Base-by-base conservation (phyloP, 1,140 invertebrate species). In the Limonius californicus region DNA sequence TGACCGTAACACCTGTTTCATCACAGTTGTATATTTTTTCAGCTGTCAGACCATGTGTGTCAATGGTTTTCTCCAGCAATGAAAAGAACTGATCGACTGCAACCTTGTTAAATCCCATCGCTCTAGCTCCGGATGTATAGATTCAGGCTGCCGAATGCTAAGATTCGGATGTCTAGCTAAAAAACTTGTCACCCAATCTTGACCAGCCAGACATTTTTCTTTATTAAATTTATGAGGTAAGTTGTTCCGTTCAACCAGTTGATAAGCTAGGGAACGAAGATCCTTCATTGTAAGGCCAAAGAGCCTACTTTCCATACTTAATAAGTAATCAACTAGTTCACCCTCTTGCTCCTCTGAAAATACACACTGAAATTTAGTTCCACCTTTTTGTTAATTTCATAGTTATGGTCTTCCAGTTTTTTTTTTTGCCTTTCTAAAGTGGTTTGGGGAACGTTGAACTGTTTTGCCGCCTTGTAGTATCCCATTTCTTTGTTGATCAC, bases 1-100 rank as follows among this genome's bases (percentile, higher is more conserved):
- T 76, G 65, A 71, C 71, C 9, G 76, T 74, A 57, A 79, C 58
- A 0, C 76, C 78, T 39, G 76, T 76, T 64, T 80, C 77, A 57
- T 78, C 76, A 21, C 69, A 69, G 57, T 77, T 76, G 58, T 69
- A 78, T 18, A 76, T 75, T 42, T 61, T 45, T 47, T 72, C 70
- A 30, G 70, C 32, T 19, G 50, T 3, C 4, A 55, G 18, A 16
- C 30, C 4, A 23, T 30, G 18, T 12, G 27, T 27, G 16, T 55
- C 20, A 4, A 55, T 27, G 12, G 30, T 3, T 43, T 57, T 18
- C 8, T 8, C 21, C 15, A 64, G 61, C 16, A 63, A 58, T 14
- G 14, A 14, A 66, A 64, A 68, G 61, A 75, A 70, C 3, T 67
- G 55, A 32, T 15, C 39, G 4, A 72, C 66, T 8, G 47, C 56